phyloP scores from a whole-genome alignment of 1,140 invertebrate species.

The Euura saliciscinereae region DNA sequence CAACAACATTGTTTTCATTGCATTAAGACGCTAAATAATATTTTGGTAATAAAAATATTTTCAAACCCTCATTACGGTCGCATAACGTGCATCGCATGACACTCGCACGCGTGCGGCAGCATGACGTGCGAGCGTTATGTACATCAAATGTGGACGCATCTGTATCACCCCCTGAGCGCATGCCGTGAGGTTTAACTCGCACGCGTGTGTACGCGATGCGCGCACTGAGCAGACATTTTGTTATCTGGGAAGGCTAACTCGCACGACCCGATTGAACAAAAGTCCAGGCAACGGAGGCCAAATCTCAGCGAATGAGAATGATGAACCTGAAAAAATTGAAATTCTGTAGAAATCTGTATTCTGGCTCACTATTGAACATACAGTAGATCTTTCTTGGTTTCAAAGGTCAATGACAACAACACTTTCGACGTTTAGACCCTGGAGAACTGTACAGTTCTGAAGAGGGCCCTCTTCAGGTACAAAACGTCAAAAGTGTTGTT shows the following conservation, averaged over 20 bases:
- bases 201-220: not conserved
- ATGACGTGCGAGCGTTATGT: not conserved
- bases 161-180: not conserved
- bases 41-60: not conserved
- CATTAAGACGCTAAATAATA: not conserved
- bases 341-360: too few relatives aligned
- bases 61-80: not conserved
- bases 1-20: not conserved
- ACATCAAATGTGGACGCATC: not conserved
- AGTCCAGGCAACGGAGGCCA: too few relatives aligned
- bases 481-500: too few relatives aligned
- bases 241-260: too few relatives aligned
- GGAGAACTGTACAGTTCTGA: conserved; percentile 17
- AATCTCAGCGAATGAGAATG: too few relatives aligned
- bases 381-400: too few relatives aligned
- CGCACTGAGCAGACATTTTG: not conserved
- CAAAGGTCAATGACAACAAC: too few relatives aligned
- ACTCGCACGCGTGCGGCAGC: not conserved
- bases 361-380: too few relatives aligned
- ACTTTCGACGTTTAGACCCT: too few relatives aligned
- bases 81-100: not conserved
- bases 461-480: not conserved
- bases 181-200: not conserved
- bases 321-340: too few relatives aligned
- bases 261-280: too few relatives aligned